Base-by-base conservation (phyloP, 30 jellyfish, hydroid and myxozoan species). In the Calvadosia cruxmelitensis region DNA sequence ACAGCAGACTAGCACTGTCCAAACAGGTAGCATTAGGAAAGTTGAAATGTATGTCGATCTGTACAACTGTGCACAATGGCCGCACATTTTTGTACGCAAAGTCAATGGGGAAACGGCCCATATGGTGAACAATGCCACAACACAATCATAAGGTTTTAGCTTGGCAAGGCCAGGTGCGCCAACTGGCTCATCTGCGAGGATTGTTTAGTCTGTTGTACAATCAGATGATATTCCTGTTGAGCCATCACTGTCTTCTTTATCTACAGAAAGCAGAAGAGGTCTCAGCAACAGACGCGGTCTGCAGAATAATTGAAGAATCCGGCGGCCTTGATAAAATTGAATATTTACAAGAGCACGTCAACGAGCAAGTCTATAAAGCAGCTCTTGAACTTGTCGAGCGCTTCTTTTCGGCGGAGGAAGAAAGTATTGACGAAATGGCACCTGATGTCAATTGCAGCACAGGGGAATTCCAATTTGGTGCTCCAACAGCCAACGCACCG, bases 311-410 rank as follows among this genome's bases (percentile, higher is more conserved):
- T 10, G 95, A 82, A 69, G 99, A 82, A 52, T 73, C 75, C 36
- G 80, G 85, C 29, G 99, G 99, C 24, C 70, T 78, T 16, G 95
- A 83, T 49, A 84, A 81, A 2, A 61, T 91, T 1, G 99, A 91
- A 51, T 36, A 31, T 12, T 69, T 91, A 33, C 99, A 91, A 63
- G 77, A 76, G 27, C 94, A 78, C 49, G 94, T 53, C 69, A 82
- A 84, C 27, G 99, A 91, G 27, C 87, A 78, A 33, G 83, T 91
- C 27, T 80, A 77, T 67, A 82, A 78, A 33, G 81, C 94, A 34
- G 83, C 99, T 0, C 68, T 64, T 5, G 94, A 78, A 2, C 69
- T 89, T 50, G 73, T 91, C 34, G 85, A 73, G 0, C 57, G 75
- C 23, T 91, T 77, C 66, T 91, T 91, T 64, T 71, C 85, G 3